Evolutionary conservation across 2,113 vertebrate species (phyloP).

Genomic region (Thamnophis sirtalis): DNA sequence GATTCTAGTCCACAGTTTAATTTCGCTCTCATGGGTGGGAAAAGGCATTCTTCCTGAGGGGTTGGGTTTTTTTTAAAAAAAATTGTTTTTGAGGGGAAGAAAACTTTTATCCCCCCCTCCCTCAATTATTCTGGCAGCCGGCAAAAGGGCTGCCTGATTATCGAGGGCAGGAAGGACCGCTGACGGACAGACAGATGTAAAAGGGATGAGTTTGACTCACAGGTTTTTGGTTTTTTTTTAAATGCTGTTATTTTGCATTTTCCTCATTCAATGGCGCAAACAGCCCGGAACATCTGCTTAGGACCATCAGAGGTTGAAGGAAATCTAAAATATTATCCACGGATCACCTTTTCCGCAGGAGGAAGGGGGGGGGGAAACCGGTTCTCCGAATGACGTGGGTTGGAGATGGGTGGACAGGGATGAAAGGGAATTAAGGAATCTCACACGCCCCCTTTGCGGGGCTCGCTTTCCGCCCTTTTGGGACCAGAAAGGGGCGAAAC

Average conservation of each 20-base stretch:
- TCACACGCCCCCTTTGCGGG: not conserved
- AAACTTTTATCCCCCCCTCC: not conserved
- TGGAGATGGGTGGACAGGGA: slow-evolving; percentile 59
- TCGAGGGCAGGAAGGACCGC: slow-evolving; percentile 50
- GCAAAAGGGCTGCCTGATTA: slow-evolving; percentile 47
- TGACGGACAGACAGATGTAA: slow-evolving; percentile 32
- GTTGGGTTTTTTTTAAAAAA: not conserved
- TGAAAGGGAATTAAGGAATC: slow-evolving; percentile 56
- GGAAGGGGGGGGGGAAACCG: slow-evolving; percentile 52
- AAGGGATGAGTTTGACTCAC: slow-evolving; percentile 36
- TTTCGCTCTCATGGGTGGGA: not conserved
- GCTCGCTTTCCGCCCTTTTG: slow-evolving; percentile 47
- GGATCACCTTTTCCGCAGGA: slow-evolving; percentile 66
- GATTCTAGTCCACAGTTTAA: not conserved
- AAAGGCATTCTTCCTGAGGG: not conserved
- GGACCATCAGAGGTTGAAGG: slow-evolving; percentile 44
- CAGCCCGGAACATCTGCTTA: slow-evolving; percentile 45
- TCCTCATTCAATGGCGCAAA: slow-evolving; percentile 48
- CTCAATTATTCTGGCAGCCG: slow-evolving; percentile 29
- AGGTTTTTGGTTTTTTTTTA: slow-evolving; percentile 2
- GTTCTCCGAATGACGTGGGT: slow-evolving; percentile 52
- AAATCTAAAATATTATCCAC: slow-evolving; percentile 57
- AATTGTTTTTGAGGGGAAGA: not conserved
- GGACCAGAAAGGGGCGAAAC: slow-evolving; percentile 2
- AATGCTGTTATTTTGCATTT: slow-evolving; percentile 42